A percentile compares a stretch with the other conserved stretches of the same genome.
Evolutionary conservation across 1,140 invertebrate species (phyloP).

Genomic region (Trypoxylus dichotomus): DNA sequence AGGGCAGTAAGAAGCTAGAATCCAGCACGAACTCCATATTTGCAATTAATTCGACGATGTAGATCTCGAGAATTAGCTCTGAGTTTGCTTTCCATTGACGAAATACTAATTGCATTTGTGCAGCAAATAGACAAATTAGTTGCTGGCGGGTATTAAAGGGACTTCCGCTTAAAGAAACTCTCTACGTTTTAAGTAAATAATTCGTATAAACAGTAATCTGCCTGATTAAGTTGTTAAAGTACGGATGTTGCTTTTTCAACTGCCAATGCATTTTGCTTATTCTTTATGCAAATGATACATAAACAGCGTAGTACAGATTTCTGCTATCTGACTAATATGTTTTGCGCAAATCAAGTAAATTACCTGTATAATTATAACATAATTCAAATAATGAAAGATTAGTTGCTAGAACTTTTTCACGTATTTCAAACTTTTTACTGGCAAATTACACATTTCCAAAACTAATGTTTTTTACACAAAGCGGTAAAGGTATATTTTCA

Average conservation of each 20-base stretch:
- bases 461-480: no score
- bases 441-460: no score
- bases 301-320: no score
- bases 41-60: not conserved
- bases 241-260: not conserved
- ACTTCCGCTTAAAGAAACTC: not conserved
- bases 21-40: not conserved
- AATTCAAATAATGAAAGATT: no score
- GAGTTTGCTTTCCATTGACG: not conserved
- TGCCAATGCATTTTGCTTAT: not conserved
- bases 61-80: not conserved
- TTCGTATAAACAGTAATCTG: no score
- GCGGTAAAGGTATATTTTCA: no score
- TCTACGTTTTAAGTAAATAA: not conserved
- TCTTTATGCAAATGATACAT: not conserved
- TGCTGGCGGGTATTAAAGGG: not conserved
- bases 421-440: no score
- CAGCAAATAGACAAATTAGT: not conserved
- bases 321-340: no score
- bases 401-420: no score
- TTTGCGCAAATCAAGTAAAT: no score
- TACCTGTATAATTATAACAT: no score
- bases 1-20: not conserved
- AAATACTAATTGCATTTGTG: not conserved
- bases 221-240: not conserved